Base-by-base conservation (phyloP, 2,797 vertebrate genomes). In the Dicrostonyx torquatus region DNA sequence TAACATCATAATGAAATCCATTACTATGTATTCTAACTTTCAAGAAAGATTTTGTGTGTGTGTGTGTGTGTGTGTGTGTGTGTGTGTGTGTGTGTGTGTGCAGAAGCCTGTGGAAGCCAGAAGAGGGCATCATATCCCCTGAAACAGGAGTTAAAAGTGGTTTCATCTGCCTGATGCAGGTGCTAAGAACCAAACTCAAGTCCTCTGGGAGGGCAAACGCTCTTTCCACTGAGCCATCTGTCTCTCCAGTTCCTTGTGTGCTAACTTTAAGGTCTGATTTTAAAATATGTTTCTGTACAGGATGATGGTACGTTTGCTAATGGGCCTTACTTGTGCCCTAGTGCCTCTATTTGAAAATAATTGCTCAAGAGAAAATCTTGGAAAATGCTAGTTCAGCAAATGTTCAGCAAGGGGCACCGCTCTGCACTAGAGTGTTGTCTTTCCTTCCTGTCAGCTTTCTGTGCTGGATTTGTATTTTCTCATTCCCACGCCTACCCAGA, bases 291-390 rank as follows among this genome's bases (percentile, higher is more conserved):
- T 87, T 95, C 68, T 90, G 72, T 53, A 29, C 72, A 45, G 45
- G 62, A 62, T 89, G 68, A 50, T 55, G 96, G 92, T 11, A 29
- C 29, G 24, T 37, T 53, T 86, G 70, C 26, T n/a, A 79, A 62
- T 77, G 29, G 43, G 53, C 20, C 92, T 94, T 80, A 76, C 72
- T 93, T 73, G 60, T 24, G 93, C 48, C 31, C 31, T 31, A 88
- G 15, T 12, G 45, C 90, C 78, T 95, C 86, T 88, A 43, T 48
- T 77, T 90, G 68, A 58, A 80, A 92, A 40, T 66, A 88, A 66
- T 92, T 89, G 72, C 58, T 92, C 90, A 70, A 43, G 17, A 90
- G 90, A 77, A 45, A 95, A 80, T 82, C 79, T 89, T 89, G 83
- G 75, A 77, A 90, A 95, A 82, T 64, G 77, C 31, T 60, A 85